Evolutionary conservation across 2,797 vertebrate species (phyloP), one percentile per base, ranked within the genome.

Genomic region (Simalia tracyae): DNA sequence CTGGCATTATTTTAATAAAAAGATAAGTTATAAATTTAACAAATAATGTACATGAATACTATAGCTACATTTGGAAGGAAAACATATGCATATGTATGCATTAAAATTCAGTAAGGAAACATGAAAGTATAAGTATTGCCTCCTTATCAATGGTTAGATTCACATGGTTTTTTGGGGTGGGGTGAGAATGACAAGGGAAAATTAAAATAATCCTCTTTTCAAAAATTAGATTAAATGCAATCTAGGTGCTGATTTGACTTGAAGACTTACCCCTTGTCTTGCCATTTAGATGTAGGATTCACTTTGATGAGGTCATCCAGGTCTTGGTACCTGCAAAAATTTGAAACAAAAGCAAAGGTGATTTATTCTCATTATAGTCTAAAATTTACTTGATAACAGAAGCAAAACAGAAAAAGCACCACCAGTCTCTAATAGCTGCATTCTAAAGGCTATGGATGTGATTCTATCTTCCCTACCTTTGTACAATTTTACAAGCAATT

Each of bases 311-410:
- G 26, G 54, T 95, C 94, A 57, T 93, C 2, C 0, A 88, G 84
- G 57, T 54, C 86, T 95, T 96, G 88, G 22, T 87, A 90, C 92
- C 96, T 97, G 94, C 61, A 94, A 81, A 93, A 81, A 93, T 36
- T 92, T 10, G 95, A 90, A 96, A 94, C 15, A 94, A 95, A 95
- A 59, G 36, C 1, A 17, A 94, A 50, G 93, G 59, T 3, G 93
- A 81, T 92, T 89, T 17, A 92, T 59, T 57, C 0, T 88, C 56
- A 86, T 26, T 86, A 92, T 0, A 89, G 14, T 5, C 84, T 63
- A 19, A 81, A 81, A 81, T 81, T 81, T 81, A 81, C 1, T 8
- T 81, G 19, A 46, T 24, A 76, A 42, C 17, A 1, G 17, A 36
- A 54, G 50, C 50, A 54, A 54, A 54, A 7, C 50, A 54, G 68